A percentile compares a stretch with the other conserved stretches of the same genome.
Conservation (phyloP, 2,888 invertebrate species). For the Melolontha melolontha region DNA sequence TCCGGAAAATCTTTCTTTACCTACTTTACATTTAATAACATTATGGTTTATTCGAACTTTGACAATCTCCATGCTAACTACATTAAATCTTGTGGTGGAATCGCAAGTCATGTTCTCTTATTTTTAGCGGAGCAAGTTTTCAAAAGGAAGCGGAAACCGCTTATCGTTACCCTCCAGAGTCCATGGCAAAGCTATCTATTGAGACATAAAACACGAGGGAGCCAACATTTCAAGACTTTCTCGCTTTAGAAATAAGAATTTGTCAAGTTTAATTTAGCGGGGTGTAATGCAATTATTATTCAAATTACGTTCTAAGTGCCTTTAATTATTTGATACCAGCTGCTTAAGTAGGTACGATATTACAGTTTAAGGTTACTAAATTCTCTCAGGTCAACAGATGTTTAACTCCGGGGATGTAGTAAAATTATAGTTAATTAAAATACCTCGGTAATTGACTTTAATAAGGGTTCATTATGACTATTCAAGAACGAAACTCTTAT, state of each 20-base stretch:
- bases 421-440: constrained; percentile 51
- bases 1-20: constrained; percentile 5
- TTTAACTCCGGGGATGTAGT: constrained; percentile 48
- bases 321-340: constrained; percentile 55
- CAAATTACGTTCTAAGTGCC: constrained; percentile 55
- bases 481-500: constrained; percentile 13
- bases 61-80: constrained; percentile 23
- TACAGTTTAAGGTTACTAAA: constrained; percentile 54
- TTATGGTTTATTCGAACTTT: constrained; percentile 30
- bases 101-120: constrained; percentile 10
- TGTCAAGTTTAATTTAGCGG: constrained; percentile 52
- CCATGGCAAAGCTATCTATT: constrained; percentile 4
- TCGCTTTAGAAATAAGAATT: constrained; percentile 47
- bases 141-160: constrained; percentile 19
- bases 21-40: constrained; percentile 10
- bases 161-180: constrained; percentile 26
- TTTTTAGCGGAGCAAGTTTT: constrained; percentile 13
- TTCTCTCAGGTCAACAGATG: constrained; percentile 54
- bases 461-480: constrained; percentile 38
- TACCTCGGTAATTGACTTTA: constrained; percentile 50
- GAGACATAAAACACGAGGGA: constrained; percentile 12
- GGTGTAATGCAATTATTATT: constrained; percentile 55
- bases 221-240: not conserved
- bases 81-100: constrained; percentile 23
- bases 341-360: constrained; percentile 56